Evolutionary conservation across 2,113 vertebrate genomes (phyloP).

Genomic region (Gavia stellata): DNA sequence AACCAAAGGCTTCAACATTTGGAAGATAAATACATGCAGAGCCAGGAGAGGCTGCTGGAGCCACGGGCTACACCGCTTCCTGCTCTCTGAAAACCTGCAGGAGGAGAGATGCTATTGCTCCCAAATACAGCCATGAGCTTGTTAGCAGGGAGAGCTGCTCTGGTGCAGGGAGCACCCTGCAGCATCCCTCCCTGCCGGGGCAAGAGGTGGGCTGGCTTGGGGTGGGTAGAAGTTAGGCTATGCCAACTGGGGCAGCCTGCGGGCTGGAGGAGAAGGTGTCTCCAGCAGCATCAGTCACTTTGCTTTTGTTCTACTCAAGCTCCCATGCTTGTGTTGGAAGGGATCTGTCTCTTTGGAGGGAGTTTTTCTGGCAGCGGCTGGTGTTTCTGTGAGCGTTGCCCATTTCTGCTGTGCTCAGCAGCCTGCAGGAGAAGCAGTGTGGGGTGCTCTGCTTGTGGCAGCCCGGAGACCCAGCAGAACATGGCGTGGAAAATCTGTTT

Average conservation of each 20-base stretch:
- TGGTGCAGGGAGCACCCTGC: neutral
- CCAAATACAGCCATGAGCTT: neutral
- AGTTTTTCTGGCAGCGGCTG: neutral
- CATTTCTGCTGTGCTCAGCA: neutral
- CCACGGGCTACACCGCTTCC: neutral
- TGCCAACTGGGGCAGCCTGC: neutral
- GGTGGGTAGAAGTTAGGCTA: neutral
- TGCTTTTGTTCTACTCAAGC: neutral
- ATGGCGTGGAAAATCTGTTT: neutral
- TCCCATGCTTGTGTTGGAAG: neutral
- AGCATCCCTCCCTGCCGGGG: accelerated
- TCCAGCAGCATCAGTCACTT: neutral
- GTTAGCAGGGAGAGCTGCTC: neutral
- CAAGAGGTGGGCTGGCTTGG: neutral
- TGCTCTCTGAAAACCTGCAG: neutral
- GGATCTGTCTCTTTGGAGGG: neutral
- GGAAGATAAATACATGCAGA: neutral
- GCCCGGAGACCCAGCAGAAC: neutral
- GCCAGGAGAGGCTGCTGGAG: neutral
- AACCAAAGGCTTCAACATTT: neutral
- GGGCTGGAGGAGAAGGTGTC: neutral
- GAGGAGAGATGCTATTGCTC: neutral
- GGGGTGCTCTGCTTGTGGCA: neutral
- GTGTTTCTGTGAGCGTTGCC: neutral
- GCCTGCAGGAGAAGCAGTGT: neutral